Evolutionary conservation across 2,888 invertebrate genomes (phyloP).

Genomic region (Ectemnius lituratus): DNA sequence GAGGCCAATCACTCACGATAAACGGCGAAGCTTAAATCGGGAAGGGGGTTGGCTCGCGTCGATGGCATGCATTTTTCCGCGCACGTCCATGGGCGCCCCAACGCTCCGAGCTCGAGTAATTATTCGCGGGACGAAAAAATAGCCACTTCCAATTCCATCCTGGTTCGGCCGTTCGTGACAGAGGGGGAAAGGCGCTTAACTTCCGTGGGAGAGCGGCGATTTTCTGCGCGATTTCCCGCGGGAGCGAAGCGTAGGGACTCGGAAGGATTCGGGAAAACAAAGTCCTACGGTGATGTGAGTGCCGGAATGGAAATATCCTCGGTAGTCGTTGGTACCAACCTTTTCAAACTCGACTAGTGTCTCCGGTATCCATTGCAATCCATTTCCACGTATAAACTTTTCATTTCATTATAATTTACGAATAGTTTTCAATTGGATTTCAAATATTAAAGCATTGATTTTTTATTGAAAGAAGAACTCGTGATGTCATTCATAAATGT

Average conservation of each 20-base stretch:
- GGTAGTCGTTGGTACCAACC: constrained; percentile 19
- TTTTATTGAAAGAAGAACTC: no score
- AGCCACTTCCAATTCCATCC: constrained; percentile 17
- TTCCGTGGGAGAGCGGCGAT: constrained; percentile 34
- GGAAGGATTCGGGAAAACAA: constrained; percentile 43
- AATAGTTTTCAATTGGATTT: no score
- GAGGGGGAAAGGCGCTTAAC: constrained; percentile 18
- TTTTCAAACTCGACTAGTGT: constrained; percentile 27
- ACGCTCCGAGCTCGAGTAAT: constrained; percentile 17
- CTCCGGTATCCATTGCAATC: constrained; percentile 1
- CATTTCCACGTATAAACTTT: not conserved
- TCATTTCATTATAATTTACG: no score
- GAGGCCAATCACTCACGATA: not conserved
- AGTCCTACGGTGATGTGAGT: constrained; percentile 36
- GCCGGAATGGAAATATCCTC: constrained; percentile 46
- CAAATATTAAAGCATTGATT: no score
- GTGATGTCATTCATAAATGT: no score
- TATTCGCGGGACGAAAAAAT: constrained; percentile 27
- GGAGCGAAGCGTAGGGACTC: constrained; percentile 7
- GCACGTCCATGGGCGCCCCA: not conserved
- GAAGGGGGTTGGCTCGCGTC: not conserved
- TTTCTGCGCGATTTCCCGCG: constrained; percentile 53
- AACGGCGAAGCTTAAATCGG: not conserved
- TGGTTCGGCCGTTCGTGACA: not conserved
- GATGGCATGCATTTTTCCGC: constrained; percentile 8